Evolutionary conservation across 1,140 invertebrate species (phyloP), one percentile per base, ranked within the genome.

Genomic region (Heliconius nattereri): DNA sequence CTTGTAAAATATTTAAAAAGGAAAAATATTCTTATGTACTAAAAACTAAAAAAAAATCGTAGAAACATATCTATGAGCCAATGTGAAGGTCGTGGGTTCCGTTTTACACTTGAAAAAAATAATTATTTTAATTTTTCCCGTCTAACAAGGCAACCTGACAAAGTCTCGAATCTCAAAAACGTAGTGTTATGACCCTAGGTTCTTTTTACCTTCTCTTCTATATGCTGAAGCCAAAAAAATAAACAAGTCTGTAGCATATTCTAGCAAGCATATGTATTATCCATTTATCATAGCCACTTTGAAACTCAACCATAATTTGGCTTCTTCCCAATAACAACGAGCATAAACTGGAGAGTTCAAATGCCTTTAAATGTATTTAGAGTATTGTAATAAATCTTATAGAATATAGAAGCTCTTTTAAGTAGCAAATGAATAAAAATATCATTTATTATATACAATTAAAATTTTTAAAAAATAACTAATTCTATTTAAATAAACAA

Each of bases 281-380:
- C 3, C 9, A 60, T 60, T 60, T n/a, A 60, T 9, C 23, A 11
- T 26, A 9, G 57, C 57, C 23, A 60, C 57, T 60, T 60, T 60
- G 9, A 60, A 60, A 60, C 9, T 60, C 57, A 60, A 60, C 57
- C 57, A 60, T 60, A 23, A 60, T 60, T 60, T 60, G 57, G 57
- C 57, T 60, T 60, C 57, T 60, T 23, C 57, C 57, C 57, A 60
- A 60, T 26, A 60, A 60, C 23, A 60, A 26, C 57, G 57, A 60
- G 20, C 23, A 60, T 23, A 23, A 60, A 60, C n/a, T 60, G 57
- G 23, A 60, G 57, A 60, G 57, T 60, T 26, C 57, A 60, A 60
- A 60, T 60, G 57, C 57, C 57, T 60, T n/a, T 60, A 60, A 60
- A 60, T 60, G 57, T 60, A 60, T 60, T 60, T 60, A 23, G n/a